Evolutionary conservation across 2,113 vertebrate genomes (phyloP), one percentile per base, ranked within the genome.

Genomic region (Anthoscopus minutus): DNA sequence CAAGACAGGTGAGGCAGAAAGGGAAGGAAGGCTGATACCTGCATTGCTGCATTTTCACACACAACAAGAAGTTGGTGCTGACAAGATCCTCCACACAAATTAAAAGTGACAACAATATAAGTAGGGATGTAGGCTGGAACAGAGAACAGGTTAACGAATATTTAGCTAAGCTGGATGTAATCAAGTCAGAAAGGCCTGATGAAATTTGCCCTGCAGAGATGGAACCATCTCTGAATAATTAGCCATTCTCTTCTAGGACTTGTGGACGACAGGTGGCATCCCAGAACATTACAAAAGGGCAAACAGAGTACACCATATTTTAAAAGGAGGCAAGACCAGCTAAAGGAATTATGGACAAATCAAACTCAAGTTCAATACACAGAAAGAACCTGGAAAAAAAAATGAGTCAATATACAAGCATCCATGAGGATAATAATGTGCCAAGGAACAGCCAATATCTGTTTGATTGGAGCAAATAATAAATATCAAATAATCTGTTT

Each of bases 401-500:
- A 11, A 65, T 16, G 33, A 94, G 42, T 81, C 81, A 81, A 94
- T 42, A 65, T 54, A 62, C 53, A 92, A 86, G 60, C 60, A 86
- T 77, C 86, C 65, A 66, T 30, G 80, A 83, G 70, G 74, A 83
- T 86, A 94, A 94, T 73, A 62, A 83, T 13, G 47, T 78, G 76
- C 64, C 77, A 86, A 77, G 80, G 13, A 96, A 45, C 60, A 86
- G 91, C 60, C 64, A 70, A 84, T 81, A 92, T 40, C 37, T 78
- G 54, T 90, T 92, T 90, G 79, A 82, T 81, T 92, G 88, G 74
- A 93, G 72, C 71, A 86, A 94, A 89, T 70, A 92, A 86, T 83
- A 96, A 93, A 81, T 91, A 92, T 16, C 33, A 92, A 83, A 94
- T 83, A 88, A 94, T 90, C 72, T 84, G 48, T 92, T 96, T 81